phyloP scores from a whole-genome alignment of 1,140 invertebrate species.

The Dryas iulia region DNA sequence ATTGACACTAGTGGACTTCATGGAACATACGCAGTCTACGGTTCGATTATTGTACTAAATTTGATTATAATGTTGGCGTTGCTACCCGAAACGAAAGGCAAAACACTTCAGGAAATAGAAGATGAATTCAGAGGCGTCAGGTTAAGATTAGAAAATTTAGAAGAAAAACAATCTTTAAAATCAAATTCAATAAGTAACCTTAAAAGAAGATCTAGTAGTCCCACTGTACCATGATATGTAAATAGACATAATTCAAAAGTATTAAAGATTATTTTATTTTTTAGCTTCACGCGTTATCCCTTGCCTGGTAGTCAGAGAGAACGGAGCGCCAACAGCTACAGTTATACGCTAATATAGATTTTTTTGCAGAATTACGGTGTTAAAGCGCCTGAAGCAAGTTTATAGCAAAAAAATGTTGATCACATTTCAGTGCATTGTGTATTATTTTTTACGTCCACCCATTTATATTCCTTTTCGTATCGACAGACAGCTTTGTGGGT shows the following conservation, averaged over 20 bases:
- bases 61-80: conserved; percentile 45
- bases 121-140: conserved; percentile 52
- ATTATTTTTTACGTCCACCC: no score
- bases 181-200: conserved; percentile 32
- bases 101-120: conserved; percentile 62
- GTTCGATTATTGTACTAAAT: conserved; percentile 39
- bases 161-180: conserved; percentile 39
- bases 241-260: not conserved
- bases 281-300: no score
- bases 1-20: conserved; percentile 38
- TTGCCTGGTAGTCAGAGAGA: no score
- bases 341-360: no score
- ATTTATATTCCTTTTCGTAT: no score
- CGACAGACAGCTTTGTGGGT: no score
- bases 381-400: no score
- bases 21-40: conserved; percentile 52
- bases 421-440: no score
- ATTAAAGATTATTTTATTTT: no score
- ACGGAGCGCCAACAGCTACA: no score
- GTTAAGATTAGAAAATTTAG: conserved; percentile 39
- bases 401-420: no score
- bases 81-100: conserved; percentile 59
- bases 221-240: not conserved
- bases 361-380: no score
- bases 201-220: conserved; percentile 35